Conservation (phyloP, 2,888 invertebrate genomes). For the Bombyx huttoni region DNA sequence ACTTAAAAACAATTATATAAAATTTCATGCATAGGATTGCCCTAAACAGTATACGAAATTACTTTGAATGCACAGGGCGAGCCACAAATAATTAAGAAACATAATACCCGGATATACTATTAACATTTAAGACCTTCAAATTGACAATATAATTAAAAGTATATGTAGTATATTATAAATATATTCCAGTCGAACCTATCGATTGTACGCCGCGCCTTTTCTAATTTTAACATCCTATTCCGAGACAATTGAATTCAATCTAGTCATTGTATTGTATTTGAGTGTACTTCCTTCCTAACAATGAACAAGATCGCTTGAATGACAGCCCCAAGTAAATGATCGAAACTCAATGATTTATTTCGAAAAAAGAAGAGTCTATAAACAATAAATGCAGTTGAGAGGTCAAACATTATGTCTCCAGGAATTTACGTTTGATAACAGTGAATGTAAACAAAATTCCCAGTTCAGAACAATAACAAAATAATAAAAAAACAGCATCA, state of each 20-base stretch:
- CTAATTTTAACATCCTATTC: conserved; percentile 2
- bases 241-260: conserved; percentile 1
- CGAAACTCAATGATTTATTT: not conserved
- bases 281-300: not conserved
- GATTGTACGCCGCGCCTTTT: not conserved
- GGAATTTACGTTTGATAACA: no score
- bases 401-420: no score
- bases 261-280: not conserved
- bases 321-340: not conserved
- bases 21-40: no score
- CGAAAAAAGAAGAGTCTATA: no score
- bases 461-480: not conserved
- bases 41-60: no score
- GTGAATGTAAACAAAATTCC: no score
- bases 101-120: no score
- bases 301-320: not conserved
- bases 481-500: not conserved
- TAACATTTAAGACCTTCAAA: not conserved
- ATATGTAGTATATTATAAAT: no score
- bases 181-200: not conserved
- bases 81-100: no score
- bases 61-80: no score
- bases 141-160: not conserved
- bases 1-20: no score
- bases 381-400: not conserved